These are phyloP conservation scores for Drosophila koepferae DNA, from an alignment of 2,888 invertebrate genomes.

Conservation along the genomic window DNA sequence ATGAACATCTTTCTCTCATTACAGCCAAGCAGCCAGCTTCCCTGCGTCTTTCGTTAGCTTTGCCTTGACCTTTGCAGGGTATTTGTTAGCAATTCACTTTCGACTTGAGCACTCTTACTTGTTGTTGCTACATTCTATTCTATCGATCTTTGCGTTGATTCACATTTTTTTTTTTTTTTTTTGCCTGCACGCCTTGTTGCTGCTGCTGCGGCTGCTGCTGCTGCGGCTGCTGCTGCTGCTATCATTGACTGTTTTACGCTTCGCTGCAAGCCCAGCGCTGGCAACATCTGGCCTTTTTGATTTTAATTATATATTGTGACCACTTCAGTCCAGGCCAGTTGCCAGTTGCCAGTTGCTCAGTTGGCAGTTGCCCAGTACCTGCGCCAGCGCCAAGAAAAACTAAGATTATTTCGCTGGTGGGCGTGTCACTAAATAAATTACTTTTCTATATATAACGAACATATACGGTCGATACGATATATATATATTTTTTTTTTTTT, in stretches of 20 bases:
- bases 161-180: constrained; percentile 16
- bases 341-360: constrained; percentile 10
- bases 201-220: constrained; percentile 49
- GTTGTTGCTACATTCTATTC: constrained; percentile 50
- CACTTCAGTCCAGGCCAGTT: constrained; percentile 55
- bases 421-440: constrained; percentile 79
- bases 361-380: constrained; percentile 29
- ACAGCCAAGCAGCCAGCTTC: too few species aligned
- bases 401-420: constrained; percentile 72
- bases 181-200: constrained; percentile 12
- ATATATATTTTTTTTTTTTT: background rate
- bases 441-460: constrained; percentile 71
- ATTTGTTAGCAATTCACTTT: background rate
- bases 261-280: constrained; percentile 22
- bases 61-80: background rate
- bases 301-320: constrained; percentile 80
- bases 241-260: constrained; percentile 50
- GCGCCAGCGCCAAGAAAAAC: constrained; percentile 62
- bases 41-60: too few species aligned
- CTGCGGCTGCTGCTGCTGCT: constrained; percentile 49
- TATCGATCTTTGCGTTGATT: constrained; percentile 64
- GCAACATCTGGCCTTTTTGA: constrained; percentile 75
- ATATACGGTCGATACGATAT: constrained; percentile 23
- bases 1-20: too few species aligned
- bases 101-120: constrained; percentile 23